Conservation (phyloP, 1,140 invertebrate species). For the Akabosia matsudoensis region DNA sequence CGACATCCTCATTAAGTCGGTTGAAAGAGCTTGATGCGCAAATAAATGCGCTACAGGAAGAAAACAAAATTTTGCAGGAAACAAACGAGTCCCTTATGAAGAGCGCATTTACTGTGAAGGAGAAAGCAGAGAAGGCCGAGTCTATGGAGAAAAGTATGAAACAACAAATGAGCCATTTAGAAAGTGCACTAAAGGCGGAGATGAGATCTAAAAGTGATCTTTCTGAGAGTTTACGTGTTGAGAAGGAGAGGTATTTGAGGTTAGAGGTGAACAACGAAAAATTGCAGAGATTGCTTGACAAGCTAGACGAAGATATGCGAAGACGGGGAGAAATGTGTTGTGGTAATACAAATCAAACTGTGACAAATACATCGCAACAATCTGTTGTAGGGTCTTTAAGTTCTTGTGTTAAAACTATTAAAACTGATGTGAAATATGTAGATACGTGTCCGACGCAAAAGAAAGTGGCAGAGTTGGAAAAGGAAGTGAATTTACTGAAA, state of each 20-base stretch:
- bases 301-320: not conserved
- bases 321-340: not conserved
- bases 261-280: not conserved
- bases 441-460: not conserved
- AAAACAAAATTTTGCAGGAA: slow-evolving; percentile 13
- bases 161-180: slow-evolving; percentile 2
- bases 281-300: not conserved
- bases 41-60: not conserved
- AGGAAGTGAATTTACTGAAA: not conserved
- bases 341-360: not conserved
- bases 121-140: slow-evolving; percentile 12
- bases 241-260: not conserved
- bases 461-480: slow-evolving; percentile 5
- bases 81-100: not conserved
- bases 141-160: not conserved
- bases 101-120: not conserved
- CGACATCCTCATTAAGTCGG: not conserved
- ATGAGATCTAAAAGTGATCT: not conserved
- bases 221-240: not conserved
- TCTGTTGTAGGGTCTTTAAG: not conserved
- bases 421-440: not conserved
- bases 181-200: not conserved
- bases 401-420: too few relatives aligned
- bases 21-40: slow-evolving; percentile 1
- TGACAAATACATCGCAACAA: not conserved